Evolutionary conservation across 2,888 invertebrate genomes (phyloP).

Genomic region (Caenorhabditis macrosperma): DNA sequence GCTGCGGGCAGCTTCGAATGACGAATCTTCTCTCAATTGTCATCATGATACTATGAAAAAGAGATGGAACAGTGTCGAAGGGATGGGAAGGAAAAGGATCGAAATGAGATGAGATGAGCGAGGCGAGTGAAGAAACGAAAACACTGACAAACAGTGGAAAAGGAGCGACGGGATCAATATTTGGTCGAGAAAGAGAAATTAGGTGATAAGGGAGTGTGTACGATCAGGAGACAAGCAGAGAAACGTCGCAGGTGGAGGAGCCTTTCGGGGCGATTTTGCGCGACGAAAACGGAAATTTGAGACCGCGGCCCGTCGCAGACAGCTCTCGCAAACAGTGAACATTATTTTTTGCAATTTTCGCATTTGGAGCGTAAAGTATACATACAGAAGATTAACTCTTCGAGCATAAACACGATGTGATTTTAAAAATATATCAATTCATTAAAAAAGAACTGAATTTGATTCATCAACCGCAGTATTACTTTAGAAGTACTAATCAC

Average conservation of each 20-base stretch:
- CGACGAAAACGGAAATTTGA: constrained; percentile 22
- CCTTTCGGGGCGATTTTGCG: background rate
- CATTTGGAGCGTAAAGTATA: background rate
- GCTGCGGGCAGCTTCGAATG: constrained; percentile 13
- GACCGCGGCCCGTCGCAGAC: background rate
- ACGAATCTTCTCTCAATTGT: constrained; percentile 40
- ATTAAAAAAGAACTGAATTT: constrained; percentile 23
- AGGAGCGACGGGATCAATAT: constrained; percentile 48
- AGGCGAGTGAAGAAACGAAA: background rate
- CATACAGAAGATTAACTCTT: background rate
- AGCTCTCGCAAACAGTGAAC: background rate
- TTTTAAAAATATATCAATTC: background rate
- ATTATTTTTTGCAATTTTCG: background rate
- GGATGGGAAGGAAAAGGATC: constrained; percentile 2
- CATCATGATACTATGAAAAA: constrained; percentile 38
- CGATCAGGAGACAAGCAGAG: constrained; percentile 24
- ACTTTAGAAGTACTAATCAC: constrained; percentile 11
- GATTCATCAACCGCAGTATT: constrained; percentile 19
- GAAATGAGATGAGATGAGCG: constrained; percentile 11
- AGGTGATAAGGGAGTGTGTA: constrained; percentile 36
- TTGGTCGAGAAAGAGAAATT: constrained; percentile 37
- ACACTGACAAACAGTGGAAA: constrained; percentile 17
- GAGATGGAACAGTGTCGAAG: background rate
- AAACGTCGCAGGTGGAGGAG: background rate
- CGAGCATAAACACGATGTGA: background rate